Conservation (phyloP, 2,888 invertebrate genomes). For the Pristionchus japonicus region DNA sequence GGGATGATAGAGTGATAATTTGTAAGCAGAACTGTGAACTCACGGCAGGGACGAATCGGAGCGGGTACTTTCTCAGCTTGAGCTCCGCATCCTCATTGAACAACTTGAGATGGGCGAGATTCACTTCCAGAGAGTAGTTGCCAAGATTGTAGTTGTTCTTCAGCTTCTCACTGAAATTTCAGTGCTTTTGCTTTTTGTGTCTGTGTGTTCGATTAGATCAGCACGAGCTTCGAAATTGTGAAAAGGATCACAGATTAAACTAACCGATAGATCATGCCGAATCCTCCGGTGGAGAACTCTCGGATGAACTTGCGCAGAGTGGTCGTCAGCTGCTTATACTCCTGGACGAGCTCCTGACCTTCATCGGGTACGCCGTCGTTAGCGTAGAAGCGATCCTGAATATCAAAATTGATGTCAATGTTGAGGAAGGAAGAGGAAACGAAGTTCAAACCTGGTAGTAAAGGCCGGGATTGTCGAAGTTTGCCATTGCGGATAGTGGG, state of each 20-base stretch:
- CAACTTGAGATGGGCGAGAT: conserved; percentile 92
- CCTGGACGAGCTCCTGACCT: conserved; percentile 69
- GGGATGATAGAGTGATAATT: neutral
- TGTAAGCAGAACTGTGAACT: no score
- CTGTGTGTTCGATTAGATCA: neutral
- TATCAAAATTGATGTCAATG: neutral
- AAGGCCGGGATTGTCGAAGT: conserved; percentile 71
- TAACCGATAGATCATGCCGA: conserved; percentile 94
- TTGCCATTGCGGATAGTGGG: conserved; percentile 59
- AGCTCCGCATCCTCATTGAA: conserved; percentile 90
- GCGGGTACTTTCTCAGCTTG: conserved; percentile 90
- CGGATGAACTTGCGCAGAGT: conserved; percentile 95
- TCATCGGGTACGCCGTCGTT: conserved; percentile 71
- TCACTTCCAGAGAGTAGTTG: conserved; percentile 91
- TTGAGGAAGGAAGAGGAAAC: neutral
- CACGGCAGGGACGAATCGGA: conserved; percentile 89
- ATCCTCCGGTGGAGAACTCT: conserved; percentile 94
- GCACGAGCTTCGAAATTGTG: neutral
- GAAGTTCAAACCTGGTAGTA: conserved; percentile 64
- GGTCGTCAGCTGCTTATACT: conserved; percentile 82
- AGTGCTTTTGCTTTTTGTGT: no score
- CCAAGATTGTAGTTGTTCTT: conserved; percentile 92
- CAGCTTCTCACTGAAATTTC: conserved; percentile 89
- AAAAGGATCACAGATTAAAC: neutral
- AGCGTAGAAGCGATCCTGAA: conserved; percentile 67